These are phyloP conservation scores for Syrphus vitripennis DNA, from an alignment of 2,888 invertebrate genomes.

Conservation along the genomic window DNA sequence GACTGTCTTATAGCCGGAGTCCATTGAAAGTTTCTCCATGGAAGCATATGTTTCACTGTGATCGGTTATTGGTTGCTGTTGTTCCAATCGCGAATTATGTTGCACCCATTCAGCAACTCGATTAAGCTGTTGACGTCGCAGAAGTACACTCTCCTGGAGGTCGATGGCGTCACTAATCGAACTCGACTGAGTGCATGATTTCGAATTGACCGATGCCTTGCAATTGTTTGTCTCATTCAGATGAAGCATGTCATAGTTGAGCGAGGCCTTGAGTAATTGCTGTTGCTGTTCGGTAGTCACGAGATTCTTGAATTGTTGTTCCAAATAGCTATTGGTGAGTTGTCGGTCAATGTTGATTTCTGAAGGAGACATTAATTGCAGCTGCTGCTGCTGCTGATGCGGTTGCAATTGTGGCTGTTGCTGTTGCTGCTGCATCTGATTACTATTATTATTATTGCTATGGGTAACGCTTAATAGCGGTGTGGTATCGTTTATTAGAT, in stretches of 20 bases:
- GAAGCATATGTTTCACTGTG: constrained; percentile 74
- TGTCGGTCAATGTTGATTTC: constrained; percentile 57
- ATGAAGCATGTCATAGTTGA: constrained; percentile 69
- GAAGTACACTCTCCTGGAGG: constrained; percentile 81
- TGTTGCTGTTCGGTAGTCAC: constrained; percentile 58
- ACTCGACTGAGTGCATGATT: constrained; percentile 77
- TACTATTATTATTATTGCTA: constrained; percentile 55
- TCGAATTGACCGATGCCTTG: constrained; percentile 77
- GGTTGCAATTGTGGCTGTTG: background rate
- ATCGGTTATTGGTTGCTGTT: constrained; percentile 74
- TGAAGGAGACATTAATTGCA: constrained; percentile 13
- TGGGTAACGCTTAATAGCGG: constrained; percentile 72
- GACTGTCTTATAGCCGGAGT: constrained; percentile 80
- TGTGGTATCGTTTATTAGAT: constrained; percentile 61
- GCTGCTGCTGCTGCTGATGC: constrained; percentile 26
- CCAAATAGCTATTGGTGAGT: constrained; percentile 66
- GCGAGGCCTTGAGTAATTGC: constrained; percentile 58
- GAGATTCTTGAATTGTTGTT: constrained; percentile 67
- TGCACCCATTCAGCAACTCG: constrained; percentile 91
- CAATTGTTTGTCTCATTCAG: constrained; percentile 73
- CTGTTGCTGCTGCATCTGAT: constrained; percentile 13
- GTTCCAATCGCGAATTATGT: constrained; percentile 83
- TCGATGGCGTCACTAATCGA: constrained; percentile 79
- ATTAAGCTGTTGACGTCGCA: constrained; percentile 85
- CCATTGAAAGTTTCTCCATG: constrained; percentile 79